Evolutionary conservation across 64 coral and sea anemone genomes (phyloP), one percentile per base, ranked within the genome.

Genomic region (Orbicella faveolata): DNA sequence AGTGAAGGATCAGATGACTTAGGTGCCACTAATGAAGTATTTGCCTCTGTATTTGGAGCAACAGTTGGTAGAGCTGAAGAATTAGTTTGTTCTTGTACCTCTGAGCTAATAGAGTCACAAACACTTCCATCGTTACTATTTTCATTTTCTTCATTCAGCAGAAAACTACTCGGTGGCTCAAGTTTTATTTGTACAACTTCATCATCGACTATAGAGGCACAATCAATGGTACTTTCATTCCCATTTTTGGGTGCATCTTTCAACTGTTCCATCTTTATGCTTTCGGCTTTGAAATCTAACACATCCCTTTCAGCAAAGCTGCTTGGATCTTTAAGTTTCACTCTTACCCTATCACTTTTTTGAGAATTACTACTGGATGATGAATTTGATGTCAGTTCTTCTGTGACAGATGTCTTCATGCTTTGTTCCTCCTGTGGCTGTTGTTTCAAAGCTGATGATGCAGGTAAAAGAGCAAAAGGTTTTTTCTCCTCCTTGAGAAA

Each of bases 91-190:
- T 72, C 65, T 15, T 30, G 36, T 5, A 70, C 19, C 41, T 73
- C 82, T 52, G 62, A 51, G 36, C 13, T 82, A 82, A 53, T 70
- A 72, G 64, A 26, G 37, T 85, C 82, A 72, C 39, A 51, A 70
- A 34, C 39, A 52, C 23, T 85, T 26, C 63, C 12, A 72, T 52
- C 64, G 26, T 85, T 44, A 65, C 82, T 73, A 17, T 66, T 6
- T 73, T 85, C 82, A 85, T 73, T 85, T 72, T 52, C 63, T 16
- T 73, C 82, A 4, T 16, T 13, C 73, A 37, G 52, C 1, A 65
- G 82, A 72, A 85, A 11, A 30, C 20, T 52, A 17, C n/a, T 73
- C 9, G 73, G 65, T 15, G 36, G 21, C 39, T 72, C 39, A 9
- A 72, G 20, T 52, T 85, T 39, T 57, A 82, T 26, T 8, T 64